Evolutionary conservation across 2,113 vertebrate genomes (phyloP).

Genomic region (Reinhardtius hippoglossoides): DNA sequence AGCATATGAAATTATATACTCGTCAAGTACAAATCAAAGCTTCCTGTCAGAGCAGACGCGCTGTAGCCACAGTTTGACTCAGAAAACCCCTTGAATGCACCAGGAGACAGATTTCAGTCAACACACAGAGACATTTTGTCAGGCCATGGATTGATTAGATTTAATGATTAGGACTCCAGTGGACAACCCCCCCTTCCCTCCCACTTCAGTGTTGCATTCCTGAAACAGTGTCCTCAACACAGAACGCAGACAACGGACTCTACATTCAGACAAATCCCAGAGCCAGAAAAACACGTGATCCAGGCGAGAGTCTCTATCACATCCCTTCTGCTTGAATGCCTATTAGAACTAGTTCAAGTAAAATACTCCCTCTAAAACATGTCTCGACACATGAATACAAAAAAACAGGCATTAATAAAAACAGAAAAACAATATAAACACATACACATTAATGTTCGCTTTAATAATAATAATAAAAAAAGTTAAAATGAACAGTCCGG

Average conservation of each 20-base stretch:
- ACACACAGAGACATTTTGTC: slow-evolving; percentile 62
- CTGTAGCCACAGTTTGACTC: slow-evolving; percentile 25
- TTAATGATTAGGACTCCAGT: slow-evolving; percentile 77
- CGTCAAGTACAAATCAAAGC: slow-evolving; percentile 23
- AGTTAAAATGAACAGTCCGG: slow-evolving; percentile 52
- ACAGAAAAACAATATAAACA: slow-evolving; percentile 48
- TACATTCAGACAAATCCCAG: slow-evolving; percentile 59
- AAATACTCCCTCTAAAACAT: slow-evolving; percentile 60
- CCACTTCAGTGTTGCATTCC: slow-evolving; percentile 67
- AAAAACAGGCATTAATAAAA: slow-evolving; percentile 60
- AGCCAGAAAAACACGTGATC: slow-evolving; percentile 67
- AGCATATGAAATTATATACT: slow-evolving; percentile 23
- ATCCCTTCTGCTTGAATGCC: slow-evolving; percentile 49
- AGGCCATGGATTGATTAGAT: slow-evolving; percentile 76
- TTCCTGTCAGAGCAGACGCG: neutral
- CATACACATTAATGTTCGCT: slow-evolving; percentile 65
- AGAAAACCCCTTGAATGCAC: neutral
- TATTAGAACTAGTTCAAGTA: slow-evolving; percentile 69
- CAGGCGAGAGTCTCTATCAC: slow-evolving; percentile 45
- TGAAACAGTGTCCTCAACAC: slow-evolving; percentile 55
- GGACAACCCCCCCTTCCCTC: slow-evolving; percentile 40
- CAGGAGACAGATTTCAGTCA: slow-evolving; percentile 31
- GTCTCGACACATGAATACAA: slow-evolving; percentile 60
- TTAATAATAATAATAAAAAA: slow-evolving; percentile 57
- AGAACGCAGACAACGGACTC: slow-evolving; percentile 63